Evolutionary conservation across 2,888 invertebrate genomes (phyloP), one percentile per base, ranked within the genome.

Genomic region (Volucella bombylans): DNA sequence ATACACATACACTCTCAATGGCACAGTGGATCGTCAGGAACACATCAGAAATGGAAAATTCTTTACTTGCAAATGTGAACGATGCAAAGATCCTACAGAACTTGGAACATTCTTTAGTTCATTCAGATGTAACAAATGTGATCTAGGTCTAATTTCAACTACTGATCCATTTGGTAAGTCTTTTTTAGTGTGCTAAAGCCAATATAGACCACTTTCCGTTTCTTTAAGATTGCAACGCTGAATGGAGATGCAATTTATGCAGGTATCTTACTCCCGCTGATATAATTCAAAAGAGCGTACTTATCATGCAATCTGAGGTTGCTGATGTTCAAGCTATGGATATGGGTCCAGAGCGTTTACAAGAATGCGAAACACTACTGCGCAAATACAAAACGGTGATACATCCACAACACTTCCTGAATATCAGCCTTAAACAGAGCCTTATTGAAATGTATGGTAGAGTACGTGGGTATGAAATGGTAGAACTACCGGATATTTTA

Each of bases 61-160:
- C 91, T 97, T 97, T 90, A 93, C 93, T 15, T 97, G 97, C 90
- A 93, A 93, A 41, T 97, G 97, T 88, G 88, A 92, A 2, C 93
- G 97, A 67, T 97, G 97, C 89, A 92, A 93, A 1, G 97, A 97
- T 90, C 95, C 96, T 10, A 95, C 95, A 0, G 97, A 97, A 90
- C 91, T 97, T 57, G 95, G 95, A 9, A 96, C 97, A 0, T 94
- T 96, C 89, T 93, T 96, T 89, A 95, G 96, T 87, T 94, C 96
- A 0, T 90, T 97, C 1, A 96, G 95, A 90, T 97, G 97, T 89
- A 94, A 93, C 87, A 95, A 95, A 90, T 96, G 96, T 88, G 95
- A 95, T 86, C 94, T 95, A 86, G 96, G 96, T 0, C 91, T 95
- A 62, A 92, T 96, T 61, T 86, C 95, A 79, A 92, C 95, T 4